These are phyloP conservation scores for Drosophila glabriapex DNA, from an alignment of 2,888 invertebrate species.

Conservation along the genomic window DNA sequence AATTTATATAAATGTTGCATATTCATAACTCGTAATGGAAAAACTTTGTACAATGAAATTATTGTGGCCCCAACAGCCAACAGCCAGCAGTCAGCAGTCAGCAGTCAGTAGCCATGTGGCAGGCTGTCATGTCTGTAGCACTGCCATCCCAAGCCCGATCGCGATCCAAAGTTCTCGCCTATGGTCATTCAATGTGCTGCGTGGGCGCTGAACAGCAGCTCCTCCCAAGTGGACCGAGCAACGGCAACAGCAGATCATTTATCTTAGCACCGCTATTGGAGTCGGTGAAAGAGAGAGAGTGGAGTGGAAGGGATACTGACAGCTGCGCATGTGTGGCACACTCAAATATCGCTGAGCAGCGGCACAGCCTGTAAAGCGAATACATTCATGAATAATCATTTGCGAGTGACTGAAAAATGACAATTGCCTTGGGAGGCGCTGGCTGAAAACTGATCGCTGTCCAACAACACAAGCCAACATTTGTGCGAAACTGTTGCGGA, in stretches of 20 bases:
- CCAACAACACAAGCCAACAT: conserved; percentile 1
- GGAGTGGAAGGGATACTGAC: not conserved
- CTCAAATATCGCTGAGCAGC: conserved; percentile 33
- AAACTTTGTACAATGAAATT: conserved; percentile 65
- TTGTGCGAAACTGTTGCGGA: conserved; percentile 9
- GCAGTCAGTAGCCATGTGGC: conserved; percentile 13
- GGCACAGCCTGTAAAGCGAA: conserved; percentile 40
- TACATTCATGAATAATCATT: conserved; percentile 50
- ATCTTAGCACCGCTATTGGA: conserved; percentile 22
- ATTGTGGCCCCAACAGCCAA: conserved; percentile 41
- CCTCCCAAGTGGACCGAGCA: not conserved
- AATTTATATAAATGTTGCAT: conserved; percentile 77
- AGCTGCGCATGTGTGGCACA: conserved; percentile 51
- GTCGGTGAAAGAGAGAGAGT: not conserved
- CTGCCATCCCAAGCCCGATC: not conserved
- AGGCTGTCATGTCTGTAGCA: conserved; percentile 19
- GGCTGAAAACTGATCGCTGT: conserved; percentile 38
- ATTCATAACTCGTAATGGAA: conserved; percentile 74
- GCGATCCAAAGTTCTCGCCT: conserved; percentile 2
- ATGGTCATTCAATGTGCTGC: conserved; percentile 52
- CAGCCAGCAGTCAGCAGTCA: not conserved
- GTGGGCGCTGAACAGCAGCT: conserved; percentile 55
- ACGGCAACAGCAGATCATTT: conserved; percentile 48
- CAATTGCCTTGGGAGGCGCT: conserved; percentile 25
- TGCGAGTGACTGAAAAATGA: conserved; percentile 45